These are phyloP conservation scores for Mixornis gularis DNA, from an alignment of 2,113 vertebrate genomes.

Conservation along the genomic window DNA sequence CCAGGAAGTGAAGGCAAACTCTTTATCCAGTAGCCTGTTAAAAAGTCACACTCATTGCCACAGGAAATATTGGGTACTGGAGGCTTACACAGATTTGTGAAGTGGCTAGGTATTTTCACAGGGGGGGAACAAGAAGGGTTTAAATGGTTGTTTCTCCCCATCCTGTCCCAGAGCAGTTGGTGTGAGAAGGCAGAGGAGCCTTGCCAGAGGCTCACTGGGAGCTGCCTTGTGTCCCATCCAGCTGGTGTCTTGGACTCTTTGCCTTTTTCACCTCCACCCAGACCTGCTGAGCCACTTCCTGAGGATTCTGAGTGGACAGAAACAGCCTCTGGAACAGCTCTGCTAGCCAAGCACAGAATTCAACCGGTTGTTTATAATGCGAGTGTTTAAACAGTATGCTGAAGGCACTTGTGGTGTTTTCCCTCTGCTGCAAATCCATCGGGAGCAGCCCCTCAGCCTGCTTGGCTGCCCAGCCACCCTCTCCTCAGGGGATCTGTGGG, in stretches of 20 bases:
- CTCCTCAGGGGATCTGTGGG: fast-evolving
- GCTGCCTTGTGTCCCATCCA: background rate
- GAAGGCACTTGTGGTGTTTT: fast-evolving
- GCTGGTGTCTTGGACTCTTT: background rate
- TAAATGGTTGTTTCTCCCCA: background rate
- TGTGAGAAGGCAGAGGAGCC: background rate
- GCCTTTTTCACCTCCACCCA: background rate
- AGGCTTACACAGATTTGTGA: background rate
- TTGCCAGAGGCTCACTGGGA: fast-evolving
- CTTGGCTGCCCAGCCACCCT: background rate
- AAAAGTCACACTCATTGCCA: fast-evolving
- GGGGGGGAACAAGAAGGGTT: background rate
- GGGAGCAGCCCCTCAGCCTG: background rate
- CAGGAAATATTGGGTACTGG: background rate
- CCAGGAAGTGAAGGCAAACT: background rate
- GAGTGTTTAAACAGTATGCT: fast-evolving
- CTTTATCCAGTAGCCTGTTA: background rate
- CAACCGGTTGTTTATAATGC: background rate
- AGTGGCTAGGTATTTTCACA: background rate
- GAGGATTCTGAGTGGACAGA: background rate
- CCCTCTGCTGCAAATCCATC: fast-evolving
- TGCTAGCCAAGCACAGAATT: fast-evolving
- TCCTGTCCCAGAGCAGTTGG: background rate
- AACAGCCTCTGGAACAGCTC: background rate
- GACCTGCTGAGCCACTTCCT: background rate